Conservation (phyloP, 2,113 vertebrate species). For the Choloepus hoffmanni region DNA sequence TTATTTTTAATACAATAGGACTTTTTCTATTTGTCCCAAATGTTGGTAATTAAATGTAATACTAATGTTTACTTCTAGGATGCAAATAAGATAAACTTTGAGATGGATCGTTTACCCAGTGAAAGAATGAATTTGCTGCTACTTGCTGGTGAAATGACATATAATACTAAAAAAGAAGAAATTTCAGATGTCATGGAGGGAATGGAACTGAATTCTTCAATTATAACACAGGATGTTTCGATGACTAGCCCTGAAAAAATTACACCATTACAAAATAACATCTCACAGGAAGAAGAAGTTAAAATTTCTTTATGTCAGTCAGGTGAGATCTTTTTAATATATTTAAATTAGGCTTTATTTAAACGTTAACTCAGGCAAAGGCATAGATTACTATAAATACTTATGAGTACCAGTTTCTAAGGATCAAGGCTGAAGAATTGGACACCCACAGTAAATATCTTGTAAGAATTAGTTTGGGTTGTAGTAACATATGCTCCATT, state of each 20-base stretch:
- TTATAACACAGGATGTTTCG: conserved; percentile 52
- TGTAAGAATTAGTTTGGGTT: neutral
- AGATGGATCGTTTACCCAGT: conserved; percentile 33
- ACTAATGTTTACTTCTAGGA: conserved; percentile 52
- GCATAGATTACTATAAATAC: neutral
- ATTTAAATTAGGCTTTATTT: neutral
- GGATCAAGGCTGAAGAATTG: neutral
- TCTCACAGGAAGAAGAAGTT: conserved; percentile 28
- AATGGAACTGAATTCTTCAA: conserved; percentile 30
- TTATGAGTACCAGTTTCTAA: conserved; percentile 12
- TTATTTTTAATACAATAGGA: conserved; percentile 7
- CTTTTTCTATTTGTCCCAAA: neutral
- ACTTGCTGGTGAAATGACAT: neutral
- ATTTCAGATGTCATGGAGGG: neutral
- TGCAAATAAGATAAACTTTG: conserved; percentile 52
- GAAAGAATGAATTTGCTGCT: neutral
- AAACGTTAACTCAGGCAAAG: conserved; percentile 36
- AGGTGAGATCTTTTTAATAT: conserved; percentile 56
- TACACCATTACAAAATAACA: neutral
- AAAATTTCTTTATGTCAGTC: conserved; percentile 25
- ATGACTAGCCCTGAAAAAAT: conserved; percentile 69
- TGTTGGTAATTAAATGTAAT: conserved; percentile 47
- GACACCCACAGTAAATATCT: neutral
- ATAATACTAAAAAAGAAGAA: neutral
- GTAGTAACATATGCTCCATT: neutral